phyloP scores from a whole-genome alignment of 2,113 vertebrate species.

The Apeltes quadracus region DNA sequence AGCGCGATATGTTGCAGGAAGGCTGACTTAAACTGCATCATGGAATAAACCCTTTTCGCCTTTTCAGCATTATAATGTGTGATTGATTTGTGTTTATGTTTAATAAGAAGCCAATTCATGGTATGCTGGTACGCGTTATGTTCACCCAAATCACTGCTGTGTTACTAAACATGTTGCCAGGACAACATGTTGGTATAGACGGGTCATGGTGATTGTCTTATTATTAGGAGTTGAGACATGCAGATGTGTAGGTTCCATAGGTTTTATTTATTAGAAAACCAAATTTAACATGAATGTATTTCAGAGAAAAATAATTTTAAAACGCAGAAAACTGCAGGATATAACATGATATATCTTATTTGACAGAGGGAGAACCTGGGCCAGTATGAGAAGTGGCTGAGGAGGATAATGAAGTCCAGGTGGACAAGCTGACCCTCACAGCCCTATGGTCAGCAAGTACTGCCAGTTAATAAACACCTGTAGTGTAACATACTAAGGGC shows the following conservation, averaged over 20 bases:
- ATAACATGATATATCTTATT: no score
- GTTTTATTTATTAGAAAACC: no score
- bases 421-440: background rate
- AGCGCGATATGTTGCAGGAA: constrained; percentile 42
- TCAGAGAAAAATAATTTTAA: no score
- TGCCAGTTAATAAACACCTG: no score
- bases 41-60: background rate
- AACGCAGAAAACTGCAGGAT: no score
- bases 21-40: constrained; percentile 17
- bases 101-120: background rate
- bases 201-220: no score
- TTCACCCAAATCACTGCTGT: background rate
- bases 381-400: background rate
- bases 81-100: constrained; percentile 2
- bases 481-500: background rate
- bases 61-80: background rate
- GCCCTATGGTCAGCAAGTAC: no score
- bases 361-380: no score
- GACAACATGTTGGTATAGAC: background rate
- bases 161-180: background rate
- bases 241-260: background rate
- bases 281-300: no score
- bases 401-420: background rate
- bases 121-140: background rate
- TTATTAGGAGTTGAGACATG: no score